phyloP scores from a whole-genome alignment of 1,140 invertebrate genomes.

The Cydia pomonella region DNA sequence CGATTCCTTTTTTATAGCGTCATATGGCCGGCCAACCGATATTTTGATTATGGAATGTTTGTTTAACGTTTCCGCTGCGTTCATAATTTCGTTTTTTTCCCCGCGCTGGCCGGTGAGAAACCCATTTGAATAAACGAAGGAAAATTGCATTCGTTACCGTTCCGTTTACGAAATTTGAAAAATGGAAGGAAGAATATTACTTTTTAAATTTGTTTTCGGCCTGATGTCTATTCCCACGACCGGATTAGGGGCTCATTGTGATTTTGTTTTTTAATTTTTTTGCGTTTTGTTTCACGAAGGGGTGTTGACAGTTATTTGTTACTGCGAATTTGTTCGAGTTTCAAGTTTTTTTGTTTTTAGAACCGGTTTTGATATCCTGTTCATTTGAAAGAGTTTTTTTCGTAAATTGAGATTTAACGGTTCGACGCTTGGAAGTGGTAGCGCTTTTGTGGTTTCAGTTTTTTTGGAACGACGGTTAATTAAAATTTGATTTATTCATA shows the following conservation, averaged over 20 bases:
- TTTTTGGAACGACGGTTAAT: slow-evolving; percentile 69
- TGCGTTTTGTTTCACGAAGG: slow-evolving; percentile 76
- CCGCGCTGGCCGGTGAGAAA: slow-evolving; percentile 18
- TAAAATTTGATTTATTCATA: slow-evolving; percentile 77
- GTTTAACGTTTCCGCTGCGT: slow-evolving; percentile 37
- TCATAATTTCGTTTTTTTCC: slow-evolving; percentile 42
- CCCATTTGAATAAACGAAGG: slow-evolving; percentile 32
- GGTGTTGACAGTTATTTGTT: slow-evolving; percentile 81
- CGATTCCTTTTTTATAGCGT: slow-evolving; percentile 47
- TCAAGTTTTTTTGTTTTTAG: slow-evolving; percentile 72
- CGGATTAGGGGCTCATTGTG: slow-evolving; percentile 75
- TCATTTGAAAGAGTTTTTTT: slow-evolving; percentile 67
- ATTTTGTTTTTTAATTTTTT: slow-evolving; percentile 76
- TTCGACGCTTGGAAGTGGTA: slow-evolving; percentile 60
- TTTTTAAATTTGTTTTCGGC: slow-evolving; percentile 80
- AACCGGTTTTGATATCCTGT: slow-evolving; percentile 69
- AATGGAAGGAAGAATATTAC: slow-evolving; percentile 75
- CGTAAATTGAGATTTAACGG: slow-evolving; percentile 74
- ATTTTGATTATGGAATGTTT: slow-evolving; percentile 44
- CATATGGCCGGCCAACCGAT: slow-evolving; percentile 48
- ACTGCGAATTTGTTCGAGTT: slow-evolving; percentile 72
- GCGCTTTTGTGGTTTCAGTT: slow-evolving; percentile 69
- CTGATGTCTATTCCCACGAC: slow-evolving; percentile 77
- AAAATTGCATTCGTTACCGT: slow-evolving; percentile 35
- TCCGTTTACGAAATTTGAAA: slow-evolving; percentile 64